Evolutionary conservation across 1,140 invertebrate genomes (phyloP), one percentile per base, ranked within the genome.

Genomic region (Drosophila arizonae): DNA sequence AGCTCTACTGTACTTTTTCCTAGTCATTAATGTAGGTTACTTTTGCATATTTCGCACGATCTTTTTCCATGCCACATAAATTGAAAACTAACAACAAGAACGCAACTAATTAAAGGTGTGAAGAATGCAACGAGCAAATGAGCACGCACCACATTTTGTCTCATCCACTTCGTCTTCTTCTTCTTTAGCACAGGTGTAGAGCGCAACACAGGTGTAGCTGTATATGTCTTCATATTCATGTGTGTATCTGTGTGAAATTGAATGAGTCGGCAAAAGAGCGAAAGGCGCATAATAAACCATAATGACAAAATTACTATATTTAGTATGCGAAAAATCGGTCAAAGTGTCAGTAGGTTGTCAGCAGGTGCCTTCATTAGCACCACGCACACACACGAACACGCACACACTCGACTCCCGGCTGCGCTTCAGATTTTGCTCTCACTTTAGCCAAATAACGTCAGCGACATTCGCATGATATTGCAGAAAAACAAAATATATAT

Each of bases 291-390:
- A 82, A 88, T 88, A 64, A 72, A 77, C 60, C 61, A 87, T 87
- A 87, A 87, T 87, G 84, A 87, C 79, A 77, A 87, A 87, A 87
- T 87, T 80, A 88, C 84, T 87, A 82, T 88, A 88, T 88, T 87
- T 88, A 84, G 84, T 84, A 82, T 87, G 79, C 79, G 66, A 87
- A 87, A 87, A 84, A 88, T 87, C 84, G 84, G 84, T 87, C 84
- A 87, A 87, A 87, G 84, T 87, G 84, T 84, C 84, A 87, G 84
- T 87, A 72, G 84, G 84, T 87, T 87, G 79, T 73, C 75, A 61
- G 64, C 73, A 71, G 52, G 30, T 79, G 78, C 71, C 81, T 79
- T 82, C 80, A 82, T 82, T 79, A 82, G 62, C 56, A 76, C 62
- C 73, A 63, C 26, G 68, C 58, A 65, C 39, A 43, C 51, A 61